A percentile compares a stretch with the other conserved stretches of the same genome.
Evolutionary conservation across 2,113 vertebrate genomes (phyloP).

Genomic region (Bubo scandiacus): DNA sequence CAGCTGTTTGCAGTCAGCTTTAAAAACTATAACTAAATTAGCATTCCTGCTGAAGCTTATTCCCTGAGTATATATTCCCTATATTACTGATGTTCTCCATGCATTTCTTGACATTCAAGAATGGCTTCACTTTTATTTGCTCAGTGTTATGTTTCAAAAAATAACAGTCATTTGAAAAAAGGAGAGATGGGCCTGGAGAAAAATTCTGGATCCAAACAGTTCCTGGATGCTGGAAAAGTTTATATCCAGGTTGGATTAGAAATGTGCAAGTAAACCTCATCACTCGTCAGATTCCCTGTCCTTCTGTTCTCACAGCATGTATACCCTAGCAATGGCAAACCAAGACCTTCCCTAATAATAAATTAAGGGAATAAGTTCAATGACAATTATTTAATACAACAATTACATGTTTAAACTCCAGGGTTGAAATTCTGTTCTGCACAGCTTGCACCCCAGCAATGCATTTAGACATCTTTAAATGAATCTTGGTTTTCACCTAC

Average conservation of each 20-base stretch:
- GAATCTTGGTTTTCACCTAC: not conserved
- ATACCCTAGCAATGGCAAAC: not conserved
- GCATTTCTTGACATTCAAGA: conserved; percentile 58
- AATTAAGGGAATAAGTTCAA: not conserved
- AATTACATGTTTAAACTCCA: not conserved
- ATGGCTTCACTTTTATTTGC: conserved; percentile 50
- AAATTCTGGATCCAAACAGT: not conserved
- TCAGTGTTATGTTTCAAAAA: conserved; percentile 48
- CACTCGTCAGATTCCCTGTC: not conserved
- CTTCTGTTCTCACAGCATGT: not conserved
- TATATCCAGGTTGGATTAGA: conserved; percentile 3
- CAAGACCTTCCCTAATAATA: not conserved
- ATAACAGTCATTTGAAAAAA: not conserved
- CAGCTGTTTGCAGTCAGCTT: conserved; percentile 70
- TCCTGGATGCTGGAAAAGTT: not conserved
- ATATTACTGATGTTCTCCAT: conserved; percentile 55
- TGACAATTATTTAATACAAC: not conserved
- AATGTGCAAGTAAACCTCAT: conserved; percentile 4
- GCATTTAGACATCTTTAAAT: not conserved
- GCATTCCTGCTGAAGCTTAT: conserved; percentile 61
- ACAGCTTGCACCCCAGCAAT: not conserved
- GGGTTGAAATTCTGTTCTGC: not conserved
- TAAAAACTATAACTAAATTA: conserved; percentile 69
- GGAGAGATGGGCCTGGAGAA: not conserved
- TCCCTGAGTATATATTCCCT: conserved; percentile 59